phyloP scores from a whole-genome alignment of 2,888 invertebrate genomes.

The Gymnocheta viridis region DNA sequence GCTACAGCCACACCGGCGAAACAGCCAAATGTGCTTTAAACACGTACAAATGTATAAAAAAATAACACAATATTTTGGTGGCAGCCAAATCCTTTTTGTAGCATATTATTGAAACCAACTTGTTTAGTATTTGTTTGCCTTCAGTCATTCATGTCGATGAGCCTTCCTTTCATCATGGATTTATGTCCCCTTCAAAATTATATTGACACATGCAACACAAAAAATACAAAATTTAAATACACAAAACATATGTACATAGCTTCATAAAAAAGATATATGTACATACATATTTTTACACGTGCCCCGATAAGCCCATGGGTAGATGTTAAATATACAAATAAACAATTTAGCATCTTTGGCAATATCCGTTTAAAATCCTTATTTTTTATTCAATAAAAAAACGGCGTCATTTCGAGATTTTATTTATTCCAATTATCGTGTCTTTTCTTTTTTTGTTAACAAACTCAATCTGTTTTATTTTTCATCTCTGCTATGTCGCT shows the following conservation, averaged over 20 bases:
- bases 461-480: constrained; percentile 52
- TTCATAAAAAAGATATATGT: too few relatives aligned
- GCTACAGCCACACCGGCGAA: too few relatives aligned
- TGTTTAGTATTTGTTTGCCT: constrained; percentile 13
- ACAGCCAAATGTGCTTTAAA: too few relatives aligned
- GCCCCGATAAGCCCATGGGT: not conserved
- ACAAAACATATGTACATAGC: not conserved
- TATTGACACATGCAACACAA: constrained; percentile 30
- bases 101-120: constrained; percentile 32
- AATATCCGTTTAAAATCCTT: constrained; percentile 50
- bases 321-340: constrained; percentile 9
- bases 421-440: not conserved
- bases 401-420: not conserved
- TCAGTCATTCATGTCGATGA: constrained; percentile 22
- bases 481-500: constrained; percentile 15
- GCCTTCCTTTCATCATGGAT: constrained; percentile 12
- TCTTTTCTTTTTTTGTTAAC: constrained; percentile 1
- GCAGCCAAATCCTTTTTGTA: constrained; percentile 28
- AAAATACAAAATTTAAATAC: too few relatives aligned
- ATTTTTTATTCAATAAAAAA: constrained; percentile 32
- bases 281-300: not conserved
- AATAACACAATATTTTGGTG: constrained; percentile 26
- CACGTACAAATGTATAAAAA: too few relatives aligned
- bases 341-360: constrained; percentile 45
- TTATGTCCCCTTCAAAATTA: constrained; percentile 18